A percentile compares a stretch with the other conserved stretches of the same genome.
phyloP scores from a whole-genome alignment of 2,113 vertebrate genomes.

The Pelmatolapia mariae region DNA sequence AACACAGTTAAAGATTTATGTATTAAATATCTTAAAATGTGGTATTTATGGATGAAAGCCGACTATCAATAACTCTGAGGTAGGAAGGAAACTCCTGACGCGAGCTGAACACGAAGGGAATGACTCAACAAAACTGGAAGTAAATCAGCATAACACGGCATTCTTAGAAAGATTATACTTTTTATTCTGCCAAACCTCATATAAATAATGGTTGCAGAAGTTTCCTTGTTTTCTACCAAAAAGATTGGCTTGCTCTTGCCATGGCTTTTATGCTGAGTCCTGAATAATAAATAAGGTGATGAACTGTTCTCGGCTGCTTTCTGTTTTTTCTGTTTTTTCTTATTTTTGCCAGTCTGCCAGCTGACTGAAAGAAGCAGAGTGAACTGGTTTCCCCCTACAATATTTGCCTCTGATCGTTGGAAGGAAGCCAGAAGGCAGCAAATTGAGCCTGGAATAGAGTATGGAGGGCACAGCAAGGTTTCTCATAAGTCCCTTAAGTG shows the following conservation, averaged over 20 bases:
- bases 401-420: slow-evolving; percentile 43
- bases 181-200: slow-evolving; percentile 24
- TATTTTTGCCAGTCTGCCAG: slow-evolving; percentile 21
- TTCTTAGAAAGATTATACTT: neutral
- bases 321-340: neutral
- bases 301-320: slow-evolving; percentile 32
- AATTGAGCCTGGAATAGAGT: slow-evolving; percentile 57
- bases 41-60: neutral
- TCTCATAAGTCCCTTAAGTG: slow-evolving; percentile 51
- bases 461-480: slow-evolving; percentile 43
- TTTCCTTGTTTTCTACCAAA: slow-evolving; percentile 29
- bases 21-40: neutral
- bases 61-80: neutral
- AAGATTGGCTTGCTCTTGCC: neutral
- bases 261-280: slow-evolving; percentile 38
- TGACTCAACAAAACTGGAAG: slow-evolving; percentile 21
- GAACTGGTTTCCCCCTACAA: slow-evolving; percentile 23
- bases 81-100: slow-evolving; percentile 8
- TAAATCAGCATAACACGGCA: neutral
- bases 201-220: slow-evolving; percentile 13
- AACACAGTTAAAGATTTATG: neutral
- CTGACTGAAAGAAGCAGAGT: slow-evolving; percentile 35
- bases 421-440: slow-evolving; percentile 29
- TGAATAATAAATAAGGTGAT: slow-evolving; percentile 55
- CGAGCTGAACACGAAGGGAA: slow-evolving; percentile 14